Conservation (phyloP, 35 echinoderm and acorn worm species). For the Apostichopus japonicus region DNA sequence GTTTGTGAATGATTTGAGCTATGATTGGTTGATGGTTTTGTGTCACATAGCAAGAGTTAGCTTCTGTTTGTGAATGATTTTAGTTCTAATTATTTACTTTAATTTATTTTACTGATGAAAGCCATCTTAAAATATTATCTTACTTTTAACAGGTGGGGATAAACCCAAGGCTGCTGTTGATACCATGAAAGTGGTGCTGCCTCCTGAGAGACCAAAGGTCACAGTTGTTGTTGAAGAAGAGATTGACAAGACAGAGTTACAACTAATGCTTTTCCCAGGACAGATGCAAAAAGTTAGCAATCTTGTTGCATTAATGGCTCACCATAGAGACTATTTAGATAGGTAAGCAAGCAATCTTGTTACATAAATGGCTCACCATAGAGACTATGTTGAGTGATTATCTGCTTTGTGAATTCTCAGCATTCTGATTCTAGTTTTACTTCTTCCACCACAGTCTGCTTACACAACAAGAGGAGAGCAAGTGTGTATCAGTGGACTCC, state of each 20-base stretch:
- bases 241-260: constrained; percentile 83
- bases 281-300: constrained; percentile 99
- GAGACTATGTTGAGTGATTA: not conserved
- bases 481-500: constrained; percentile 41
- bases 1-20: no score
- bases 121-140: no score
- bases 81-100: not conserved
- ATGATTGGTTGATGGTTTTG: no score
- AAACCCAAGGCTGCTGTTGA: constrained; percentile 55
- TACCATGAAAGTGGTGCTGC: constrained; percentile 90
- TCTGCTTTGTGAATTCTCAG: no score
- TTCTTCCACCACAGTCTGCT: constrained; percentile 49
- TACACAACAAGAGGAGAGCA: constrained; percentile 49
- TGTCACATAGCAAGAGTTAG: no score
- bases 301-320: constrained; percentile 83
- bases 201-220: constrained; percentile 86
- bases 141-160: no score
- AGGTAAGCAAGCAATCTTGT: constrained; percentile 57
- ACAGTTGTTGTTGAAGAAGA: constrained; percentile 88
- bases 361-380: not conserved
- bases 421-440: not conserved
- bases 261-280: constrained; percentile 91
- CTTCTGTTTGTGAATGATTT: no score
- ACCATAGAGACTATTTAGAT: constrained; percentile 75
- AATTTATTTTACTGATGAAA: no score